Evolutionary conservation across 2,797 vertebrate genomes (phyloP).

Genomic region (Heteromormyrus szaboi): DNA sequence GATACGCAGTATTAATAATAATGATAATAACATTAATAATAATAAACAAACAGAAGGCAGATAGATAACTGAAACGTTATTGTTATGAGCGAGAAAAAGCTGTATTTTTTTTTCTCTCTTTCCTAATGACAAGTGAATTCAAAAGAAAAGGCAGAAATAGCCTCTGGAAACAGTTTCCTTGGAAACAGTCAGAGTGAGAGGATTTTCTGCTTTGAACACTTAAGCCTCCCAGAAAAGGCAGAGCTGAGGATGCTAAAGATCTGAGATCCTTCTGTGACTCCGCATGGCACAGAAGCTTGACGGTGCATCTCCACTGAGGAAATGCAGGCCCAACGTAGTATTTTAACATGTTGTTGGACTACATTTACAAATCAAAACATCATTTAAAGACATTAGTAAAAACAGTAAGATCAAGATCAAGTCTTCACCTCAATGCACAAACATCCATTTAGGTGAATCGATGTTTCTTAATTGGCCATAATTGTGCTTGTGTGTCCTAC

Average conservation of each 20-base stretch:
- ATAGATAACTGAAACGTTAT: neutral
- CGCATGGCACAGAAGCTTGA: neutral
- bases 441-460: neutral
- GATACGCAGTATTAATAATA: neutral
- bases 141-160: slow-evolving; percentile 22
- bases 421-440: neutral
- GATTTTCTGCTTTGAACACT: slow-evolving; percentile 42
- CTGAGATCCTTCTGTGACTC: neutral
- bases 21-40: neutral
- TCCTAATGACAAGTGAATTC: slow-evolving; percentile 20
- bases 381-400: neutral
- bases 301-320: neutral
- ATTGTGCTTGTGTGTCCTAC: neutral
- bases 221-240: slow-evolving; percentile 32
- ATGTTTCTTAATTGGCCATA: neutral
- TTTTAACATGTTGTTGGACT: neutral
- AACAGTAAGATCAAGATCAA: neutral
- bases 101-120: neutral
- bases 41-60: neutral
- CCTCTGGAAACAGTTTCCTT: slow-evolving; percentile 47
- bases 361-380: neutral
- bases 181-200: slow-evolving; percentile 42
- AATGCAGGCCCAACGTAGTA: neutral
- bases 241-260: slow-evolving; percentile 31
- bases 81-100: neutral